Base-by-base conservation (phyloP, 2,888 invertebrate species). In the Meliscaeva auricollis region DNA sequence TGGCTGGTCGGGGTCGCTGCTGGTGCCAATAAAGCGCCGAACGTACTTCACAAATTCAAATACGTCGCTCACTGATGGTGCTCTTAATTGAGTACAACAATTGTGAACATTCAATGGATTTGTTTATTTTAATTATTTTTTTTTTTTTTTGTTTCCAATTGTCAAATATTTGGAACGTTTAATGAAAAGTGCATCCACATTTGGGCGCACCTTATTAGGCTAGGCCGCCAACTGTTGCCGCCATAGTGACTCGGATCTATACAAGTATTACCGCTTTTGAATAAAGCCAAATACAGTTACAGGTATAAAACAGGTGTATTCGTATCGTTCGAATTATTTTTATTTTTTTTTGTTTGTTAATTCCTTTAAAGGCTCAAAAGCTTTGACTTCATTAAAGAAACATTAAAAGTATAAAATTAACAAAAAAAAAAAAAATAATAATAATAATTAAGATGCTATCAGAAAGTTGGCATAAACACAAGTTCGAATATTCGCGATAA, bases 391-490 rank as follows among this genome's bases (percentile, higher is more conserved):
- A 46, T 46, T 64, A 64, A 32, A 17, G 62, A 69, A 44, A 76
- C 75, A 64, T 38, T 35, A 56, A 15, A 41, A 26, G 44, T 44
- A 56, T n/a, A 73, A n/a, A 69, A 69, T 38, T 3, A 32, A 46
- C 66, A 72, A 22, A 38, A 68, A 41, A 66, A n/a, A n/a, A n/a
- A n/a, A n/a, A n/a, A n/a, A n/a, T n/a, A n/a, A n/a, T n/a, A n/a
- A n/a, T n/a, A n/a, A 50, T 60, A 58, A 15, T 80, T 62, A 73
- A 76, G 80, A 81, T 85, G 62, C 72, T 84, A 84, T 84, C 84
- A 76, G 60, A 80, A 76, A 80, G 80, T 85, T 85, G 85, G 85
- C 85, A 85, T 85, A 69, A 81, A 62, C 76, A 81, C 85, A 85
- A 85, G 56, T 81, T 81, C 73, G 76, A 64, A 76, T 68, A 68